A percentile compares a stretch with the other conserved stretches of the same genome.
These are phyloP conservation scores for Acanthaster planci DNA, from an alignment of 35 echinoderm and acorn worm species.

Conservation along the genomic window DNA sequence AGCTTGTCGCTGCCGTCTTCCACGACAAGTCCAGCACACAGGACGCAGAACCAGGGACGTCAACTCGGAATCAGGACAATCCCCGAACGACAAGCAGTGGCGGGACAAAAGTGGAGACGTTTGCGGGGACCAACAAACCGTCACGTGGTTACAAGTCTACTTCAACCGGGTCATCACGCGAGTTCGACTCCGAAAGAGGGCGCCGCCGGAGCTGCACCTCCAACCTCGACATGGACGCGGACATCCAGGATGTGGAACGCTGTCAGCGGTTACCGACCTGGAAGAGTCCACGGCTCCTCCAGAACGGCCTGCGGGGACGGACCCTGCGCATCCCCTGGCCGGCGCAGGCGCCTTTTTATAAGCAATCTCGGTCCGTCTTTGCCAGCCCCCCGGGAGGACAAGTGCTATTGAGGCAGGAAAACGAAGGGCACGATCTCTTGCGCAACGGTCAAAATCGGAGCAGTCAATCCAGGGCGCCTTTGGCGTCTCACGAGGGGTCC, in stretches of 20 bases:
- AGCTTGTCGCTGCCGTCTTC: neutral
- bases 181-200: neutral
- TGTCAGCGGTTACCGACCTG: neutral
- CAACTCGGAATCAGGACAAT: neutral
- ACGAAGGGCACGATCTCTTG: too few species aligned
- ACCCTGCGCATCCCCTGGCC: neutral
- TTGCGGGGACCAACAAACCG: too few species aligned
- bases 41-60: neutral
- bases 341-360: slow-evolving; percentile 1
- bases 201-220: neutral
- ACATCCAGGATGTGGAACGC: neutral
- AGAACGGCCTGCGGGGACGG: neutral
- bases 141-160: too few species aligned
- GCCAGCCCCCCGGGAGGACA: too few species aligned
- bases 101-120: too few species aligned
- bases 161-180: too few species aligned
- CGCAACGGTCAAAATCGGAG: too few species aligned
- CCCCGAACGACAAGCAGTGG: neutral
- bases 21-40: neutral
- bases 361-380: neutral
- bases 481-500: too few species aligned
- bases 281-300: neutral
- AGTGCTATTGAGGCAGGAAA: too few species aligned
- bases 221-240: neutral
- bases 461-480: too few species aligned